Percentiles rank a stretch among this genome's conserved stretches.
Evolutionary conservation across 2,113 vertebrate species (phyloP).

Genomic region (Chascanopsetta lugubris): DNA sequence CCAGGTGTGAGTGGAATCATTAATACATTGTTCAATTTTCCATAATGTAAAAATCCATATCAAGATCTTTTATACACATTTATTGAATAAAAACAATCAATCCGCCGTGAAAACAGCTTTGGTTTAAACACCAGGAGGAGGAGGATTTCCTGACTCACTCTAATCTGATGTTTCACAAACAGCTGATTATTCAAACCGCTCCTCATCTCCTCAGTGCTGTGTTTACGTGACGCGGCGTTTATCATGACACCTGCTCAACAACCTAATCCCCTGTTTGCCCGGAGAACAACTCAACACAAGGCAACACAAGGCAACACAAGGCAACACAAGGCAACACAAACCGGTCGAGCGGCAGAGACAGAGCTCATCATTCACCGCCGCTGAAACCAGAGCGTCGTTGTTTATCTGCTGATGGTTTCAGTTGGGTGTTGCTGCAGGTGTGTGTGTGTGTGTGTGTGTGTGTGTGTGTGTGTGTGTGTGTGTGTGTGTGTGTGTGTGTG

Average conservation of each 20-base stretch:
- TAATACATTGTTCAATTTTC: too few species aligned
- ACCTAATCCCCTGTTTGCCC: conserved; percentile 42
- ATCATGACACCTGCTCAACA: conserved; percentile 46
- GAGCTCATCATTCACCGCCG: conserved; percentile 31
- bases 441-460: conserved; percentile 21
- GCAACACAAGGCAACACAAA: conserved; percentile 31
- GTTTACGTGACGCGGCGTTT: conserved; percentile 45
- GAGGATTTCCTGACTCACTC: too few species aligned
- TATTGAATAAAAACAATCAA: too few species aligned
- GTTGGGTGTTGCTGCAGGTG: conserved; percentile 61
- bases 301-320: conserved; percentile 24
- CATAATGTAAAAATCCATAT: too few species aligned
- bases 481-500: conserved; percentile 33
- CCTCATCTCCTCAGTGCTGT: conserved; percentile 1
- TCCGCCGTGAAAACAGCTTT: too few species aligned
- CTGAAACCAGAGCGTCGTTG: conserved; percentile 45
- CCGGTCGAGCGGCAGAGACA: conserved; percentile 71
- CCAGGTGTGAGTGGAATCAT: too few species aligned
- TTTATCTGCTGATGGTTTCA: conserved; percentile 59
- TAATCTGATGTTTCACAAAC: not conserved
- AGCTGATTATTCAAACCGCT: conserved; percentile 6
- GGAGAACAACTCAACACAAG: conserved; percentile 49
- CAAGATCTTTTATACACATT: too few species aligned
- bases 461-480: conserved; percentile 53
- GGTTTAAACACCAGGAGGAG: too few species aligned